Evolutionary conservation across 2,888 invertebrate genomes (phyloP), one percentile per base, ranked within the genome.

Genomic region (Prenolepis imparis): DNA sequence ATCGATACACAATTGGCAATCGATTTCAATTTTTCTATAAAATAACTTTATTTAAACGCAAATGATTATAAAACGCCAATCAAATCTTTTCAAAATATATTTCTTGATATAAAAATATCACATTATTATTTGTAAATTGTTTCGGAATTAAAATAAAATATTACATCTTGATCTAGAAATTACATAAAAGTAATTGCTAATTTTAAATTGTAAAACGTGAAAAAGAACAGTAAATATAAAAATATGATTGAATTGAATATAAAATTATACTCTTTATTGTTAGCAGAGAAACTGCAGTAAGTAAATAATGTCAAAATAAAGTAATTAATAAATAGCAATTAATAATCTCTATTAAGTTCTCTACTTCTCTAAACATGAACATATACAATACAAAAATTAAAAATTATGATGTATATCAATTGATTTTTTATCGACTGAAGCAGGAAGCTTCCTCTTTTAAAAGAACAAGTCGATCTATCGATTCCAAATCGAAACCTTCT

Each of bases 401-500:
- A 48, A 32, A 52, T 52, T 52, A 48, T 9, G 5, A 21, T 1
- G 5, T 9, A 21, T 18, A 72, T n/a, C 3, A 72, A 73, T n/a
- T 41, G 2, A 68, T 74, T 74, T 75, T 84, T 91, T 91, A 91
- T 89, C 92, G 91, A 85, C 88, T 48, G 89, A 77, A 89, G 81
- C 78, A 21, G 32, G 75, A 87, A 84, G 55, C 18, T 84, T 39
- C 87, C 63, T 64, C 81, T 57, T 74, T 52, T 70, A 64, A 78
- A 81, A 86, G 83, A 81, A 52, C 24, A 48, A 57, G 70, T 83
- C 85, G 89, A 88, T 88, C 90, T 88, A 75, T 68, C 87, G 91
- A 91, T 91, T 88, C 85, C 81, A 77, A 64, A 81, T 73, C 80
- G 88, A 83, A 83, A 91, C 86, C 93, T 92, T 90, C 92, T 73